phyloP scores from a whole-genome alignment of 1,140 invertebrate species.

The Drosophila parvula region DNA sequence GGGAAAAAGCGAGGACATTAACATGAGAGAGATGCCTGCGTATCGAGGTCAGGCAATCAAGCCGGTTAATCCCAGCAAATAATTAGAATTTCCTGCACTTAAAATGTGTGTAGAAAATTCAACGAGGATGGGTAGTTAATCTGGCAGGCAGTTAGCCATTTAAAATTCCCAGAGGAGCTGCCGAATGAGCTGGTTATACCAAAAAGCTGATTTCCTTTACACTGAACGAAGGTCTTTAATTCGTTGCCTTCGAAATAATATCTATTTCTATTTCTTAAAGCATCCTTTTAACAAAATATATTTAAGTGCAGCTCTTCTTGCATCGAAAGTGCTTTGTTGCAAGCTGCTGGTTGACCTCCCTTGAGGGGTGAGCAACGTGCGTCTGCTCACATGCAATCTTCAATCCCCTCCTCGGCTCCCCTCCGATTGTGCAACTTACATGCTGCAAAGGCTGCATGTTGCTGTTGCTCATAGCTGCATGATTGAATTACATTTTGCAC shows the following conservation, averaged over 20 bases:
- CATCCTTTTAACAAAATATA: not conserved
- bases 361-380: slow-evolving; percentile 76
- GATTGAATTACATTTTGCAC: slow-evolving; percentile 82
- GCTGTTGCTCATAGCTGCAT: slow-evolving; percentile 60
- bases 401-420: not conserved
- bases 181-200: slow-evolving; percentile 14
- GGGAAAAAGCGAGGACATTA: slow-evolving; percentile 33
- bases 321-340: slow-evolving; percentile 35
- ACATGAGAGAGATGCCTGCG: slow-evolving; percentile 25
- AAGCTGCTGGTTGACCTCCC: slow-evolving; percentile 66
- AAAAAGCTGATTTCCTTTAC: slow-evolving; percentile 12
- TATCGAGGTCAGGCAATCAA: slow-evolving; percentile 43
- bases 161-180: slow-evolving; percentile 30
- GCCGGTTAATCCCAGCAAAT: slow-evolving; percentile 32
- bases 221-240: not conserved
- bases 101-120: slow-evolving; percentile 6
- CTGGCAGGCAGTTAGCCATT: slow-evolving; percentile 40
- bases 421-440: slow-evolving; percentile 62
- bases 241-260: not conserved
- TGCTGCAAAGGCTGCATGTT: slow-evolving; percentile 50
- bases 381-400: slow-evolving; percentile 55
- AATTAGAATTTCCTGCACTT: slow-evolving; percentile 50
- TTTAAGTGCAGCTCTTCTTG: not conserved
- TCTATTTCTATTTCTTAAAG: too few species aligned
- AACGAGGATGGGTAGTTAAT: slow-evolving; percentile 45